phyloP scores from a whole-genome alignment of 2,888 invertebrate species.

The Bembecia ichneumoniformis region DNA sequence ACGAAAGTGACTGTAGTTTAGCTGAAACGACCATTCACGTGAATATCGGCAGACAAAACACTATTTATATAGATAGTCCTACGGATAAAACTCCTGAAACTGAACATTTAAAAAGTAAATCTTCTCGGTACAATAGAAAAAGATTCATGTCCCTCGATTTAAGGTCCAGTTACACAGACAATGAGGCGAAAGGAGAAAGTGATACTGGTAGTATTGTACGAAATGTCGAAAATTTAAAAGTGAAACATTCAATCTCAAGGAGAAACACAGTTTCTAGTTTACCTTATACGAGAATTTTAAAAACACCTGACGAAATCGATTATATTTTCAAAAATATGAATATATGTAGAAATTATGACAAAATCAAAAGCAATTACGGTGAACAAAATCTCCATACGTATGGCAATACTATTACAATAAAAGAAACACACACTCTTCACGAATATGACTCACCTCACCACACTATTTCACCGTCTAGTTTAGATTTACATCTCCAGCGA shows the following conservation, averaged over 20 bases:
- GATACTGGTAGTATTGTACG: background rate
- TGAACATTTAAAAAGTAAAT: too few relatives aligned
- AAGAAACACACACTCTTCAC: constrained; percentile 65
- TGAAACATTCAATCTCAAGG: background rate
- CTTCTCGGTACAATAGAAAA: constrained; percentile 20
- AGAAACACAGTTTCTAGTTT: background rate
- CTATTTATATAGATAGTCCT: constrained; percentile 14
- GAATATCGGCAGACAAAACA: constrained; percentile 44
- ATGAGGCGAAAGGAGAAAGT: background rate
- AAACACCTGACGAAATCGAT: constrained; percentile 28
- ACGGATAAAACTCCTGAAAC: background rate
- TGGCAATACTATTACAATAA: constrained; percentile 61
- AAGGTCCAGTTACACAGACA: constrained; percentile 30
- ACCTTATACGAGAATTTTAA: background rate
- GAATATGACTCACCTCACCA: constrained; percentile 54
- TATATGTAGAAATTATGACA: constrained; percentile 18
- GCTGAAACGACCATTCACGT: constrained; percentile 67
- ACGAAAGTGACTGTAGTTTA: constrained; percentile 65
- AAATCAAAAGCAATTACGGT: constrained; percentile 1
- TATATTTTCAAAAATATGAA: constrained; percentile 44
- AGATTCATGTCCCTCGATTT: constrained; percentile 44
- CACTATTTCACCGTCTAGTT: constrained; percentile 37
- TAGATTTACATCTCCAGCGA: constrained; percentile 37
- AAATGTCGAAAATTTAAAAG: background rate
- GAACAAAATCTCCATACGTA: constrained; percentile 6